Conservation (phyloP, 2,113 vertebrate genomes). For the Eurystomus gularis region DNA sequence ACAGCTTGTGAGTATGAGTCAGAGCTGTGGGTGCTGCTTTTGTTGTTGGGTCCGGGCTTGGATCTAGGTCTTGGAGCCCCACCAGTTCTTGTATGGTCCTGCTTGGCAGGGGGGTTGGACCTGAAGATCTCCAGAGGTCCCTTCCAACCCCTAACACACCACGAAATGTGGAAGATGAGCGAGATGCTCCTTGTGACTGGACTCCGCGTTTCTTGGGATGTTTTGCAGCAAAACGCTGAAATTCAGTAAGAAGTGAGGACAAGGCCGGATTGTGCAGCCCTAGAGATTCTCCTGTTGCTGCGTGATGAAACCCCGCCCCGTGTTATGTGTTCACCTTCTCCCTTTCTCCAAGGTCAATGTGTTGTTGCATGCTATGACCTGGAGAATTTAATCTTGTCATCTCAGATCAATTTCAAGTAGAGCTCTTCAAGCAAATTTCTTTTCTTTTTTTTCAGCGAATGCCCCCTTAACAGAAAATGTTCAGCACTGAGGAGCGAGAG, state of each 20-base stretch:
- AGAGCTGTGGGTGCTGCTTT: background rate
- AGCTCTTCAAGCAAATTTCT: background rate
- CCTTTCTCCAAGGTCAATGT: background rate
- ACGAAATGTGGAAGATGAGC: too few relatives aligned
- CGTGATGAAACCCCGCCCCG: background rate
- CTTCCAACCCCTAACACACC: too few relatives aligned
- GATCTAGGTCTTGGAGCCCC: background rate
- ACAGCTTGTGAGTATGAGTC: background rate
- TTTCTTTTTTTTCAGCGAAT: too few relatives aligned
- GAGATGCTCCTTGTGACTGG: too few relatives aligned
- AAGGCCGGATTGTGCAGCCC: too few relatives aligned
- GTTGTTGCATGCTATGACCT: background rate
- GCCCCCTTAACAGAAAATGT: too few relatives aligned
- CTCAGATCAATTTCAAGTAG: background rate
- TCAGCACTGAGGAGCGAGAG: background rate
- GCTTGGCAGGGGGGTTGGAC: too few relatives aligned
- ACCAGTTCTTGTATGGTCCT: too few relatives aligned
- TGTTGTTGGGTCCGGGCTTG: background rate
- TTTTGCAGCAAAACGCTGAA: too few relatives aligned
- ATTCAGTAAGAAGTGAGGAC: background rate
- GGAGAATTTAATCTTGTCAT: background rate
- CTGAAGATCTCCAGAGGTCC: too few relatives aligned
- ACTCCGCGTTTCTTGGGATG: too few relatives aligned
- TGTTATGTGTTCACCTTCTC: background rate
- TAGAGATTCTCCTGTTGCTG: background rate